These are phyloP conservation scores for Oryzias dopingdopingensis DNA, from an alignment of 2,797 vertebrate genomes.

Conservation along the genomic window DNA sequence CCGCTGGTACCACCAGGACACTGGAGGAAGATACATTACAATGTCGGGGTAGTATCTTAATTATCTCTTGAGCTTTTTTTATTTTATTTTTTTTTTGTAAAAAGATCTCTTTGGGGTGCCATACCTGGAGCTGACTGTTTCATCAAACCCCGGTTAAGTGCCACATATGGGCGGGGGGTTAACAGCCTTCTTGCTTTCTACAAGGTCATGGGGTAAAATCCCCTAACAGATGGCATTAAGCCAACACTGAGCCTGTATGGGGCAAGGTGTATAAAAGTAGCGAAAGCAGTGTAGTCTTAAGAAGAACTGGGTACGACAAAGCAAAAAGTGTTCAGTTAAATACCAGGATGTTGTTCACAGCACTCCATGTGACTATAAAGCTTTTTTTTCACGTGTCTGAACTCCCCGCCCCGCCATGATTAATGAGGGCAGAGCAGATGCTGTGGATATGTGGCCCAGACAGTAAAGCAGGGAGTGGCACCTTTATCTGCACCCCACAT, in stretches of 20 bases:
- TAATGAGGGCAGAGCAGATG: slow-evolving; percentile 72
- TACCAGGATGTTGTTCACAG: slow-evolving; percentile 41
- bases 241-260: slow-evolving; percentile 24
- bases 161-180: slow-evolving; percentile 38
- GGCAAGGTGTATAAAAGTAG: slow-evolving; percentile 35
- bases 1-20: slow-evolving; percentile 25
- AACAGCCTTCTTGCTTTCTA: slow-evolving; percentile 43
- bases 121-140: slow-evolving; percentile 45
- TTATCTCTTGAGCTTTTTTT: slow-evolving; percentile 34
- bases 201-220: slow-evolving; percentile 43
- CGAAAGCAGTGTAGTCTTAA: slow-evolving; percentile 41
- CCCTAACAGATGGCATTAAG: slow-evolving; percentile 50
- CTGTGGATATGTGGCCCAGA: slow-evolving; percentile 37
- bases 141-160: slow-evolving; percentile 49
- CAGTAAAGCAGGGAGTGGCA: slow-evolving; percentile 29
- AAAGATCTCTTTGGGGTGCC: slow-evolving; percentile 28
- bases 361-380: slow-evolving; percentile 44
- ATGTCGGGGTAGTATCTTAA: slow-evolving; percentile 1
- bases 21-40: slow-evolving; percentile 19
- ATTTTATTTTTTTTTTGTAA: slow-evolving; percentile 15
- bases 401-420: slow-evolving; percentile 58
- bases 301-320: slow-evolving; percentile 30
- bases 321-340: slow-evolving; percentile 40
- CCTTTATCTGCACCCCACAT: slow-evolving; percentile 33
- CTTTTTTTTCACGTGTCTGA: slow-evolving; percentile 60